Evolutionary conservation across 2,797 vertebrate genomes (phyloP).

Genomic region (Sebastes trivittatus): DNA sequence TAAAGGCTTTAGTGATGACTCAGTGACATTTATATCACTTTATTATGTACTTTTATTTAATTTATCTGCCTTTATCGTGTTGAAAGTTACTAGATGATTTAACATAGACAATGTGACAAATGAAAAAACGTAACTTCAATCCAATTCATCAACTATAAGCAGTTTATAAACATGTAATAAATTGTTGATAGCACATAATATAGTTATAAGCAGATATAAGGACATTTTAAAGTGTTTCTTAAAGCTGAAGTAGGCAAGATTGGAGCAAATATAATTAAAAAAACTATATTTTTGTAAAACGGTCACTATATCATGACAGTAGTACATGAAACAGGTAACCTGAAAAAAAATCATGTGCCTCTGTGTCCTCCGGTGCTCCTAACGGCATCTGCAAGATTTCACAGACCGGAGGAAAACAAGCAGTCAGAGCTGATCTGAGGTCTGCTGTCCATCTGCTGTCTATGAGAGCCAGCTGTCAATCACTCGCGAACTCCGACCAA

Average conservation of each 20-base stretch:
- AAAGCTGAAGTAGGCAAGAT: accelerated
- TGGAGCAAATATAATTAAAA: accelerated
- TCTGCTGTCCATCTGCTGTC: too few relatives aligned
- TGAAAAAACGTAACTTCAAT: neutral
- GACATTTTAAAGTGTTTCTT: neutral
- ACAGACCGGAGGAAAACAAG: too few relatives aligned
- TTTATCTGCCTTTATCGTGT: neutral
- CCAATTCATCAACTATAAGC: neutral
- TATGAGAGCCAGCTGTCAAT: too few relatives aligned
- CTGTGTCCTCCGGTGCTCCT: too few relatives aligned
- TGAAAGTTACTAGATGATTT: neutral
- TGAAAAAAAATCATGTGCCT: too few relatives aligned
- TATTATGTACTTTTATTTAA: neutral
- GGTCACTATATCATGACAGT: too few relatives aligned
- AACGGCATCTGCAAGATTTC: too few relatives aligned
- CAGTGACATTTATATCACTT: neutral
- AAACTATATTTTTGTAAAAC: too few relatives aligned
- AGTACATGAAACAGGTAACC: too few relatives aligned
- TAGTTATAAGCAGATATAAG: neutral
- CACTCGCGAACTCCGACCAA: too few relatives aligned
- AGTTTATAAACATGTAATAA: neutral
- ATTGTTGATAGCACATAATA: neutral
- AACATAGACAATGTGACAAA: neutral
- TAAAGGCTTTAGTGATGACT: neutral
- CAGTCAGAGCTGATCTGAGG: accelerated